phyloP scores from a whole-genome alignment of 1,140 invertebrate species.

The Anastrepha obliqua region DNA sequence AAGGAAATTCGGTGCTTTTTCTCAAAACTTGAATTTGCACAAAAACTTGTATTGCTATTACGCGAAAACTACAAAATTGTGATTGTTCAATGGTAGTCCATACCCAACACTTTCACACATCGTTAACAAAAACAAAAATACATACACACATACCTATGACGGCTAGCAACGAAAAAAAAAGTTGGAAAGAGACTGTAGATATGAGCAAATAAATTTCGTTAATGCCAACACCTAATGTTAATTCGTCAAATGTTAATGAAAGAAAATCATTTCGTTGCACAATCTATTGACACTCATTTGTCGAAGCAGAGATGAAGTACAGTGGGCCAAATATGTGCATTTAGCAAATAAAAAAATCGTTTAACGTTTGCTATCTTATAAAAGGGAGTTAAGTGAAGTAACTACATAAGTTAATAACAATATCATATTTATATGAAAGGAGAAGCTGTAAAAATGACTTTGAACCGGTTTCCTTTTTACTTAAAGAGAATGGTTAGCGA shows the following conservation, averaged over 20 bases:
- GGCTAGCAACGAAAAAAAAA: no score
- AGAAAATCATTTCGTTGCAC: constrained; percentile 45
- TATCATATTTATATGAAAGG: no score
- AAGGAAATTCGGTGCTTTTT: neutral
- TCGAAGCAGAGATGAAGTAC: neutral
- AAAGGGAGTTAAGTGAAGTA: no score
- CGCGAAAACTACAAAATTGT: neutral
- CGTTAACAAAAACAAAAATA: constrained; percentile 12
- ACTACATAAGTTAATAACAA: no score
- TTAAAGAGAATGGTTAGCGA: no score
- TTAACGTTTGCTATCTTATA: no score
- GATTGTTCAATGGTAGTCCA: neutral
- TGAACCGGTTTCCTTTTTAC: no score
- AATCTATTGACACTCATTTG: constrained; percentile 39
- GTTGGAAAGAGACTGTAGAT: neutral
- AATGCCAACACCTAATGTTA: constrained; percentile 20
- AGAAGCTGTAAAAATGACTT: no score
- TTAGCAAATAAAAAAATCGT: no score
- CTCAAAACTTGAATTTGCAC: neutral
- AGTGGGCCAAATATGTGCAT: neutral
- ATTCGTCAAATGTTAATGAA: constrained; percentile 28
- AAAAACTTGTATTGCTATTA: constrained; percentile 1
- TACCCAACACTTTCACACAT: neutral
- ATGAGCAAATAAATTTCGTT: neutral
- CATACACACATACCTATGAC: neutral